phyloP scores from a whole-genome alignment of 2,113 vertebrate species.

The Mesocricetus auratus region DNA sequence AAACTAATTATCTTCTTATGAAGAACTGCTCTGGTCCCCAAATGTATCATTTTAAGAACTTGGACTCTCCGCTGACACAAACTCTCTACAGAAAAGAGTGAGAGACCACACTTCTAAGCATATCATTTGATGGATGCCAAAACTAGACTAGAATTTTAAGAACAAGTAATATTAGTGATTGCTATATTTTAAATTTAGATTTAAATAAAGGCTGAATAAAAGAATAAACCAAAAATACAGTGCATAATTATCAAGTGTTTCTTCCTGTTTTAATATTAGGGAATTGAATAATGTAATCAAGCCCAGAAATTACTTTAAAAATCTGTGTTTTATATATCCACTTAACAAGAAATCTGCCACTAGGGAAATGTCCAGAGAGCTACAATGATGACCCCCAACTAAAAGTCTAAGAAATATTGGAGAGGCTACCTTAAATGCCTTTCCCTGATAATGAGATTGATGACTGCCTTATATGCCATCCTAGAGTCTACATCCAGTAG shows the following conservation, averaged over 20 bases:
- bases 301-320: neutral
- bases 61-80: neutral
- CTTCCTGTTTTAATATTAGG: neutral
- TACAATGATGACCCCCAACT: no score
- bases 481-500: no score
- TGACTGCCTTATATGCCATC: no score
- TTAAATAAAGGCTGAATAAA: constrained; percentile 1
- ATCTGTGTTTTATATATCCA: neutral
- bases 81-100: neutral
- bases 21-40: neutral
- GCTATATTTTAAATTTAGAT: neutral
- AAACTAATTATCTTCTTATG: neutral
- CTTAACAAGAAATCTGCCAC: neutral
- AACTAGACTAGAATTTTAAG: neutral
- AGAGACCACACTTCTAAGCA: neutral
- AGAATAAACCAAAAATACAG: neutral
- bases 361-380: no score
- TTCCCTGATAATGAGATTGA: no score
- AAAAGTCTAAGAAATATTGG: no score
- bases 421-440: no score
- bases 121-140: neutral
- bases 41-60: neutral
- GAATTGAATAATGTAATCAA: constrained; percentile 32
- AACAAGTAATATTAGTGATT: neutral
- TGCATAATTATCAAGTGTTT: neutral